Conservation (phyloP, 2,113 vertebrate genomes). For the Amazona guildingii region DNA sequence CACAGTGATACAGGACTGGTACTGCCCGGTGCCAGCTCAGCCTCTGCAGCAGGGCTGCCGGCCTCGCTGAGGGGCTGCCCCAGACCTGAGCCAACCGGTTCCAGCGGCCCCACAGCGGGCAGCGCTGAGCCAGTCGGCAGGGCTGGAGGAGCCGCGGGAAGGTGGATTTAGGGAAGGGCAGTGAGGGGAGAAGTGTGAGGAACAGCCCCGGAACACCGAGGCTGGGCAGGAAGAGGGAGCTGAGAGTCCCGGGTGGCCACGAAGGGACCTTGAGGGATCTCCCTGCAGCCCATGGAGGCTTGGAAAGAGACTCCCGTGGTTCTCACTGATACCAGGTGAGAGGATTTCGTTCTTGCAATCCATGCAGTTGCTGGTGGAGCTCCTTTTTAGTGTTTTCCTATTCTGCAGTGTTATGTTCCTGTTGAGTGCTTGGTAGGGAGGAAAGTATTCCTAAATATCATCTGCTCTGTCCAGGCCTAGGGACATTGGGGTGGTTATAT, state of each 20-base stretch:
- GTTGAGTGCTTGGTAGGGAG: not conserved
- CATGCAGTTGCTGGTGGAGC: not conserved
- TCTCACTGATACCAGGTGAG: not conserved
- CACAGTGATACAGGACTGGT: not conserved
- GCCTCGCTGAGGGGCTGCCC: not conserved
- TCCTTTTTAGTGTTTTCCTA: not conserved
- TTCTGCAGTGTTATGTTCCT: not conserved
- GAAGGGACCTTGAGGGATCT: not conserved
- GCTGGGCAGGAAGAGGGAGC: not conserved
- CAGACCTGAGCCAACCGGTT: too few species aligned
- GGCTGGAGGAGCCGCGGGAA: rapidly evolving
- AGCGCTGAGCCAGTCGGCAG: not conserved
- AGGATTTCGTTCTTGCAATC: not conserved
- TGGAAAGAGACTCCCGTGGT: not conserved
- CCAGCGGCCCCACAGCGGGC: not conserved
- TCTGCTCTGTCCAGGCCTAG: not conserved
- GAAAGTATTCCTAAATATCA: not conserved
- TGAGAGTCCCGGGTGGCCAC: not conserved
- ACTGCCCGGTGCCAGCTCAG: not conserved
- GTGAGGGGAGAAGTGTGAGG: not conserved
- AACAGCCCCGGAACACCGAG: rapidly evolving
- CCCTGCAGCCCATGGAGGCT: not conserved
- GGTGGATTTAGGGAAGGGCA: not conserved
- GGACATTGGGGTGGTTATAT: not conserved
- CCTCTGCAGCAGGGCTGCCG: not conserved